phyloP scores from a whole-genome alignment of 2,113 vertebrate species.

The Ctenodactylus gundi region DNA sequence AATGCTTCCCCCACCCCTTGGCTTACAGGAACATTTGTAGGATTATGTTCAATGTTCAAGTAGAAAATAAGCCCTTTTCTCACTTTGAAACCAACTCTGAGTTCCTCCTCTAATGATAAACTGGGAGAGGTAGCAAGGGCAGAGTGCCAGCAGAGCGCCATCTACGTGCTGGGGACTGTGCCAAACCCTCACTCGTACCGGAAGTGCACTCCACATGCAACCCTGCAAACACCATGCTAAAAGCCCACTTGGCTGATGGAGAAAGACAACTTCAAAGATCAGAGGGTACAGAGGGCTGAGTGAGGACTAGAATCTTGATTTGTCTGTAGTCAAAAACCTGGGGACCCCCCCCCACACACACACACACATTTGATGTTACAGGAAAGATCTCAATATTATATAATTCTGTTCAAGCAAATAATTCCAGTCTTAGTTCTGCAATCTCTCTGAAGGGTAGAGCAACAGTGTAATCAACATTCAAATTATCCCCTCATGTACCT shows the following conservation, averaged over 20 bases:
- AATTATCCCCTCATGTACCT: conserved; percentile 18
- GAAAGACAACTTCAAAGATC: neutral
- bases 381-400: neutral
- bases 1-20: no score
- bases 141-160: neutral
- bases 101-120: neutral
- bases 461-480: conserved; percentile 57
- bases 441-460: neutral
- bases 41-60: neutral
- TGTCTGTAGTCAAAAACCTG: neutral
- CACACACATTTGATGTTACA: conserved; percentile 8
- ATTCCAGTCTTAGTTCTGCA: neutral
- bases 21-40: neutral
- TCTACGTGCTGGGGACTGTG: no score
- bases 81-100: neutral
- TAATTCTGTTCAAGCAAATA: conserved; percentile 26
- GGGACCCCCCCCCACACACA: neutral
- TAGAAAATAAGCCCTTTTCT: neutral
- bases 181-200: neutral
- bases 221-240: neutral
- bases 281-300: neutral
- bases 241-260: neutral
- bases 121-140: neutral
- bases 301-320: neutral
- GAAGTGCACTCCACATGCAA: neutral